Percentiles rank a stretch among this genome's conserved stretches.
Evolutionary conservation across 2,888 invertebrate genomes (phyloP).

Genomic region (Oscheius sp.): DNA sequence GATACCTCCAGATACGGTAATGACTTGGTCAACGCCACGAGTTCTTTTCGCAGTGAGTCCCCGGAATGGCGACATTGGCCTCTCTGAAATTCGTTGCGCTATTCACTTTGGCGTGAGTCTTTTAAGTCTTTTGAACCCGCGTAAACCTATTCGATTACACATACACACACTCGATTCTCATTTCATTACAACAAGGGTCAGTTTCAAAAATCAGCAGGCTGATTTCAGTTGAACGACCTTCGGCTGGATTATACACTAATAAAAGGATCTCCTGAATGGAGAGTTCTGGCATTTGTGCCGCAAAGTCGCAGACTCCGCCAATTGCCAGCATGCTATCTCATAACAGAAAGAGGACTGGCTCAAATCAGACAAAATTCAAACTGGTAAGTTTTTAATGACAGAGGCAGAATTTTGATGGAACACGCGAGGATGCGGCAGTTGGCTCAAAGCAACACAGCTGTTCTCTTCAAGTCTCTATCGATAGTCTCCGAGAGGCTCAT

Average conservation of each 20-base stretch:
- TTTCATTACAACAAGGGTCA: background rate
- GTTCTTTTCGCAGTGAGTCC: constrained; percentile 46
- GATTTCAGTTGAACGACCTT: constrained; percentile 14
- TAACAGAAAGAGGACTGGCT: constrained; percentile 53
- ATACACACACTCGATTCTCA: background rate
- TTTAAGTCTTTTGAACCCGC: background rate
- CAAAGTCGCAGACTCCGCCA: constrained; percentile 33
- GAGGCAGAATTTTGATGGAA: no score
- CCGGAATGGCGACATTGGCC: constrained; percentile 12
- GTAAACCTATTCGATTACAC: background rate
- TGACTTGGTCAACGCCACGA: constrained; percentile 43
- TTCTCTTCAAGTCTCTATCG: background rate
- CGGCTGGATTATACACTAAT: constrained; percentile 46
- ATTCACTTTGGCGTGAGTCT: constrained; percentile 46
- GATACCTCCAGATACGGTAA: constrained; percentile 49
- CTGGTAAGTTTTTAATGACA: constrained; percentile 36
- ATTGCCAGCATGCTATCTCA: constrained; percentile 45
- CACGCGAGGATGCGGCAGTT: background rate
- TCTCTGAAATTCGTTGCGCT: constrained; percentile 41
- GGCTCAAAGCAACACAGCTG: constrained; percentile 3
- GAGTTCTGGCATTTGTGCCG: constrained; percentile 49
- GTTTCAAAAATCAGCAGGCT: background rate
- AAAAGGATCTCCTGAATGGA: constrained; percentile 42
- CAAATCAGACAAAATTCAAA: constrained; percentile 38
- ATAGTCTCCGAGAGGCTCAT: background rate